Evolutionary conservation across 35 echinoderm and acorn worm species (phyloP).

Genomic region (Patiria miniata): DNA sequence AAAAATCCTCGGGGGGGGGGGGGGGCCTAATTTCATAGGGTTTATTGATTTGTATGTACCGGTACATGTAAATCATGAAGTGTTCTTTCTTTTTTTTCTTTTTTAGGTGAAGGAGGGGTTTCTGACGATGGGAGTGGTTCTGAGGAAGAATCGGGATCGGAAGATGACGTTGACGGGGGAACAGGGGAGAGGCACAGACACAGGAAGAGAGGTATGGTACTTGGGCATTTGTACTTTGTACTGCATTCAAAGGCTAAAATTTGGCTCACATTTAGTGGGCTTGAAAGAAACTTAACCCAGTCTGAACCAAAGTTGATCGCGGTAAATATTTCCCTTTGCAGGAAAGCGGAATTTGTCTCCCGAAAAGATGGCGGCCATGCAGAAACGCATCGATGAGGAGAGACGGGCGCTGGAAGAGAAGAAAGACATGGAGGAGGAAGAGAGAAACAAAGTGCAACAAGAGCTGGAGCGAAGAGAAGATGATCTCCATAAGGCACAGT

Average conservation of each 20-base stretch:
- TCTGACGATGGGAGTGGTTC: conserved; percentile 62
- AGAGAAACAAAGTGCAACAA: conserved; percentile 77
- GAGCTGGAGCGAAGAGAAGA: conserved; percentile 81
- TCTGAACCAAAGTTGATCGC: too few relatives aligned
- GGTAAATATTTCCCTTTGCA: background rate
- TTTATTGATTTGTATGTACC: background rate
- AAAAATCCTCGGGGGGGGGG: too few relatives aligned
- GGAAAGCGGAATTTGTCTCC: conserved; percentile 88
- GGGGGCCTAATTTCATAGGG: too few relatives aligned
- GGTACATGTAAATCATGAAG: conserved; percentile 6
- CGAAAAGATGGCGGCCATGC: conserved; percentile 94
- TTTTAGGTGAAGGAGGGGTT: conserved; percentile 46
- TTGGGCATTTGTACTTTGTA: too few relatives aligned
- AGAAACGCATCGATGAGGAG: conserved; percentile 94
- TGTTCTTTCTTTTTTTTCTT: conserved; percentile 8
- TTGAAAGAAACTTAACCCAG: too few relatives aligned
- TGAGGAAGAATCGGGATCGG: conserved; percentile 61
- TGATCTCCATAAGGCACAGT: conserved; percentile 91
- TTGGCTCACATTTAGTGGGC: too few relatives aligned
- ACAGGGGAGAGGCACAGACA: conserved; percentile 65
- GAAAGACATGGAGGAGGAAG: conserved; percentile 98
- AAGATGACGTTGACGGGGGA: conserved; percentile 67
- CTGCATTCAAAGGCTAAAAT: too few relatives aligned
- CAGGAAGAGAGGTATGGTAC: conserved; percentile 46
- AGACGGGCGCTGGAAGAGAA: conserved; percentile 85